Conservation (phyloP, 2,888 invertebrate species). For the Lithophane semibrunnea region DNA sequence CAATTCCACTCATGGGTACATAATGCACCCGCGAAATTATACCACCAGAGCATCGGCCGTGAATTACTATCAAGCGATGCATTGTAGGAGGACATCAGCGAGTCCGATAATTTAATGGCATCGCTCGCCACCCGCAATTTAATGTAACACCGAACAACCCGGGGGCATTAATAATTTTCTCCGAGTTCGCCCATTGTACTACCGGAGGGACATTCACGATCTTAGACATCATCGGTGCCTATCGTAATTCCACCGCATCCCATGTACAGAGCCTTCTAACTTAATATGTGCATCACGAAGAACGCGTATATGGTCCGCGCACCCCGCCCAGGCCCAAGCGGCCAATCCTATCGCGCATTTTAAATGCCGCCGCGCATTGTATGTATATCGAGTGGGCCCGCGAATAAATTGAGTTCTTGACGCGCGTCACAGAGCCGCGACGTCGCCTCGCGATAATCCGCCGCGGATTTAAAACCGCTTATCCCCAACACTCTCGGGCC, state of each 20-base stretch:
- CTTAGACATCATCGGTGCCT: conserved; percentile 82
- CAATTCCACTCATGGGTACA: conserved; percentile 49
- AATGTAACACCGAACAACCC: conserved; percentile 77
- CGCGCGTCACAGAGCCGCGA: conserved; percentile 68
- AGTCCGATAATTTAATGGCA: conserved; percentile 82
- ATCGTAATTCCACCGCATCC: conserved; percentile 84
- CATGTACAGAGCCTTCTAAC: conserved; percentile 87
- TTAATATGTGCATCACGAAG: conserved; percentile 91
- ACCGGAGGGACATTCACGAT: conserved; percentile 84
- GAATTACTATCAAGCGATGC: conserved; percentile 71
- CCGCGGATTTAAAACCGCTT: conserved; percentile 74
- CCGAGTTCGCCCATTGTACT: conserved; percentile 79
- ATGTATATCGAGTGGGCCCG: conserved; percentile 86
- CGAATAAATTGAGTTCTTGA: conserved; percentile 88
- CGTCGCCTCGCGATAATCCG: conserved; percentile 69
- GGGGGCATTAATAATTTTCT: conserved; percentile 82
- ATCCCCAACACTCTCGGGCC: conserved; percentile 79
- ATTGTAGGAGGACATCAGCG: conserved; percentile 71
- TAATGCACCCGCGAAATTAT: conserved; percentile 64
- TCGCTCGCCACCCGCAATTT: conserved; percentile 81
- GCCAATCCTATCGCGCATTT: conserved; percentile 89
- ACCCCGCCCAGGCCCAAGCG: conserved; percentile 82
- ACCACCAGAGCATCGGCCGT: conserved; percentile 65
- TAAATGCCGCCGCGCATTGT: conserved; percentile 87
- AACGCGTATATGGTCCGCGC: conserved; percentile 85